Evolutionary conservation across 2,888 invertebrate genomes (phyloP).

Genomic region (Zelleria hepariella): DNA sequence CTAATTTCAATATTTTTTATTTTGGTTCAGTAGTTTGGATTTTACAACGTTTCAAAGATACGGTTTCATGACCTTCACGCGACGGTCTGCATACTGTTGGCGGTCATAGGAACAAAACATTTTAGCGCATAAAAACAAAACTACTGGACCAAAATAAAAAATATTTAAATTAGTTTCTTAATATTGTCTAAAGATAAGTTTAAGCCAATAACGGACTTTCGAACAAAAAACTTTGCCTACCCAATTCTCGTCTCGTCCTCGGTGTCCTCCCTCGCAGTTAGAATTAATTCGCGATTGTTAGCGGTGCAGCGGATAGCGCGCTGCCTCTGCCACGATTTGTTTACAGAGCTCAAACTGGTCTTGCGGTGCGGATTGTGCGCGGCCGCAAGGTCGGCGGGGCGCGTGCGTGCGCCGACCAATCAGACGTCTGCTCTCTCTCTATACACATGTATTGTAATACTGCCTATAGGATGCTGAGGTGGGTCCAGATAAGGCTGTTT

Average conservation of each 20-base stretch:
- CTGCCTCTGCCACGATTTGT: conserved; percentile 7
- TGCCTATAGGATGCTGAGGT: not conserved
- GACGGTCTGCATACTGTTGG: too few relatives aligned
- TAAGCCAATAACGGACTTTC: too few relatives aligned
- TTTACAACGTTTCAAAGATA: too few relatives aligned
- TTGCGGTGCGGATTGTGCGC: conserved; percentile 42
- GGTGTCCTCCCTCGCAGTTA: not conserved
- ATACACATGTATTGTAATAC: not conserved
- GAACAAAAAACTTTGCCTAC: too few relatives aligned
- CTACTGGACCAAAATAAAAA: too few relatives aligned
- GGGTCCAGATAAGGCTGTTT: not conserved
- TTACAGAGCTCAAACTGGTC: conserved; percentile 34
- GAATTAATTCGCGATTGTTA: not conserved
- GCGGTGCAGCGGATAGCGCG: conserved; percentile 35
- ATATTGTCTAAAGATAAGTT: too few relatives aligned
- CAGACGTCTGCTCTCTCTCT: conserved; percentile 12
- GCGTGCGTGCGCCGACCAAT: conserved; percentile 46
- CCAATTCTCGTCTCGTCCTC: not conserved
- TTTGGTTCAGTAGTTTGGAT: too few relatives aligned
- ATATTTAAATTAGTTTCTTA: too few relatives aligned
- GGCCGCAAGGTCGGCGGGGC: conserved; percentile 57
- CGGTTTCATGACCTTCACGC: too few relatives aligned
- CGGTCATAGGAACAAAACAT: too few relatives aligned
- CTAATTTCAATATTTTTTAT: too few relatives aligned
- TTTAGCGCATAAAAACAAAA: too few relatives aligned